A percentile compares a stretch with the other conserved stretches of the same genome.
These are phyloP conservation scores for Amblyraja radiata DNA, from an alignment of 2,797 vertebrate genomes.

Conservation along the genomic window DNA sequence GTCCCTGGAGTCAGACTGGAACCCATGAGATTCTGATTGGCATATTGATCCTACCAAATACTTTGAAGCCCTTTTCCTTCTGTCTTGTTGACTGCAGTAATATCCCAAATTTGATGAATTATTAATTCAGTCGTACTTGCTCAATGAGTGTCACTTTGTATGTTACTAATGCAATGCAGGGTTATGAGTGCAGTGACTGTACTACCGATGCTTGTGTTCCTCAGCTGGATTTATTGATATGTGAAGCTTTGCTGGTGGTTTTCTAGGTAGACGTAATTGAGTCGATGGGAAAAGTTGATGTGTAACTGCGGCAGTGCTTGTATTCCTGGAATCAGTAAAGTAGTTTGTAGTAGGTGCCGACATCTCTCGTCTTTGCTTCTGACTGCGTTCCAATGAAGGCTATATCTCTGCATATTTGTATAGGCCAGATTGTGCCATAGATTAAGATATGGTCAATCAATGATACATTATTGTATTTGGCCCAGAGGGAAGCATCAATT, in stretches of 20 bases:
- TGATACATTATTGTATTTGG: neutral
- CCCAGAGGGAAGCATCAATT: neutral
- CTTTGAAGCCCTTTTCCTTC: no score
- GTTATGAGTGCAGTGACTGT: neutral
- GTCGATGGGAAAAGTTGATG: neutral
- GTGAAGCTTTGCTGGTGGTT: neutral
- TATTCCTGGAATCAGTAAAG: neutral
- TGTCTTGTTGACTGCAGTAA: no score
- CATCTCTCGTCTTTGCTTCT: neutral
- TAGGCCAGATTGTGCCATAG: neutral
- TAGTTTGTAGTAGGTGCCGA: neutral
- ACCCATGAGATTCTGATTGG: no score
- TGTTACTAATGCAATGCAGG: neutral
- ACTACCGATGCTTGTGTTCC: neutral
- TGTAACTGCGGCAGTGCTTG: neutral
- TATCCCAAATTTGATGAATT: no score
- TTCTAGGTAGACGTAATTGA: neutral
- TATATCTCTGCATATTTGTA: conserved; percentile 10
- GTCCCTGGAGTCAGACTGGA: no score
- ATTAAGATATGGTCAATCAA: neutral
- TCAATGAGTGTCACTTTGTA: no score
- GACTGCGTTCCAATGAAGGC: conserved; percentile 8
- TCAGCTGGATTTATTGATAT: neutral
- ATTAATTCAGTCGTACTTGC: no score
- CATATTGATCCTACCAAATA: no score